Evolutionary conservation across 2,113 vertebrate genomes (phyloP).

Genomic region (Orthonyx spaldingii): DNA sequence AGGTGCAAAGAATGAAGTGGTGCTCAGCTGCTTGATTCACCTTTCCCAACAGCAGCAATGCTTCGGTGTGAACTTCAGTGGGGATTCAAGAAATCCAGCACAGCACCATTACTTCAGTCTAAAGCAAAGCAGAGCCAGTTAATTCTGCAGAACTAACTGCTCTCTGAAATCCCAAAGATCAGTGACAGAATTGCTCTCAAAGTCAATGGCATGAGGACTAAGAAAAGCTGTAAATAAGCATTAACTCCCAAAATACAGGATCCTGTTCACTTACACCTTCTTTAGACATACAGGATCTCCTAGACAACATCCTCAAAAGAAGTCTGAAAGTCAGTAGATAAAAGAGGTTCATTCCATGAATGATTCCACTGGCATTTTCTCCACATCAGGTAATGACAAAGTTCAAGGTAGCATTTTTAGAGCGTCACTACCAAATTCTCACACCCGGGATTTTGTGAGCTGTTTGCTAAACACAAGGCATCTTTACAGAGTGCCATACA

Average conservation of each 20-base stretch:
- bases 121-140: neutral
- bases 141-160: neutral
- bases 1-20: neutral
- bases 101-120: neutral
- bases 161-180: neutral
- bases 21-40: neutral
- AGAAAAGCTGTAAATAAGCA: neutral
- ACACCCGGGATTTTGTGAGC: neutral
- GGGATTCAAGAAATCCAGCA: neutral
- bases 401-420: neutral
- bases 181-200: neutral
- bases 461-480: neutral
- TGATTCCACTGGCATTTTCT: neutral
- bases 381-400: neutral
- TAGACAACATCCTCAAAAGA: neutral
- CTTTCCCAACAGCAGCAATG: neutral
- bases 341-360: neutral
- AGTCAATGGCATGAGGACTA: neutral
- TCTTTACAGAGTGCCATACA: neutral
- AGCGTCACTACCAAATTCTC: neutral
- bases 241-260: neutral
- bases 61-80: neutral
- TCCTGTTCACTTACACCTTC: neutral
- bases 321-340: neutral
- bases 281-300: neutral